Conservation (phyloP, 2,888 invertebrate genomes). For the Exephanes ischioxanthus region DNA sequence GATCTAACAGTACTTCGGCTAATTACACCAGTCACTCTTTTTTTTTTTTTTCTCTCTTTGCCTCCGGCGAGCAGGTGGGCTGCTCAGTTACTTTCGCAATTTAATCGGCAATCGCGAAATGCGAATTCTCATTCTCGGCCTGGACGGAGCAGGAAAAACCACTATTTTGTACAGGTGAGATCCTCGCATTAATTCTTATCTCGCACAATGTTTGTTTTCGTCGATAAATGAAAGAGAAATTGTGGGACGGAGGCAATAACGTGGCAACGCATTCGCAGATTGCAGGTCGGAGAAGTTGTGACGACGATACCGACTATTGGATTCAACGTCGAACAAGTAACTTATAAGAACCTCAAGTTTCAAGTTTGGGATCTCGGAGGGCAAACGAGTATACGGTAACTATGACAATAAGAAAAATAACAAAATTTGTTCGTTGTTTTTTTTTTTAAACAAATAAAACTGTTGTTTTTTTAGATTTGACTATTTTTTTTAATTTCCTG, state of each 20-base stretch:
- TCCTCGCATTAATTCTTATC: slow-evolving; percentile 41
- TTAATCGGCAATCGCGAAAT: slow-evolving; percentile 98
- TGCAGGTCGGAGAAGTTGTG: slow-evolving; percentile 99
- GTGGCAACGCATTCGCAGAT: slow-evolving; percentile 83
- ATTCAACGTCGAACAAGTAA: slow-evolving; percentile 99
- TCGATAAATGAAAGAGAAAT: not conserved
- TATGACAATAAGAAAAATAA: slow-evolving; percentile 8
- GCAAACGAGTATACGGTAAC: slow-evolving; percentile 98
- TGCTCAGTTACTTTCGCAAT: slow-evolving; percentile 98
- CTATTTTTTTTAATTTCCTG: not conserved
- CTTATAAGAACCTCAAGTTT: slow-evolving; percentile 99
- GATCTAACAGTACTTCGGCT: not conserved
- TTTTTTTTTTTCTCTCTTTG: slow-evolving; percentile 32
- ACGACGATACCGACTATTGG: slow-evolving; percentile 99
- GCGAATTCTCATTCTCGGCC: slow-evolving; percentile 98
- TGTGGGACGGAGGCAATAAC: not conserved
- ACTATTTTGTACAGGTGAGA: slow-evolving; percentile 95
- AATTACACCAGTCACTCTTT: not conserved
- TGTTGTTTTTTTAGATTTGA: not conserved
- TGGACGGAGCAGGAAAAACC: slow-evolving; percentile 99
- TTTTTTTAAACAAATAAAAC: not conserved
- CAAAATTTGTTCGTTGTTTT: not conserved
- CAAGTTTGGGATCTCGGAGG: slow-evolving; percentile 99
- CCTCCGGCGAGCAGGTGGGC: slow-evolving; percentile 89
- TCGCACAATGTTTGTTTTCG: slow-evolving; percentile 24